Evolutionary conservation across 1,140 invertebrate species (phyloP).

Genomic region (Neodiprion fabricii): DNA sequence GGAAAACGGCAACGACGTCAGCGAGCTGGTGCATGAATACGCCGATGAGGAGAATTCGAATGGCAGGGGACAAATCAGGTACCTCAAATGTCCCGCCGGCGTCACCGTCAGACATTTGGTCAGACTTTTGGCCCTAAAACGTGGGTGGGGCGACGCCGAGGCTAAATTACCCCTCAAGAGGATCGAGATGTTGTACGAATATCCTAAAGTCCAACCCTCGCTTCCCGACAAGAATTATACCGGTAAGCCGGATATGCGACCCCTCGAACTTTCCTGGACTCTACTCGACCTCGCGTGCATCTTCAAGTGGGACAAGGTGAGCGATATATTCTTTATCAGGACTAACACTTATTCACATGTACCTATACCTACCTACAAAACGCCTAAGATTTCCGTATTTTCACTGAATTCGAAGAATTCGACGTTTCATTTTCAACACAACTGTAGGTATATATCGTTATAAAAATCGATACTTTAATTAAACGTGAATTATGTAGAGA

Average conservation of each 20-base stretch:
- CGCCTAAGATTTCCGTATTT: too few species aligned
- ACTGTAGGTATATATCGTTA: too few species aligned
- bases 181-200: conserved; percentile 49
- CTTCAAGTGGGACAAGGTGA: conserved; percentile 53
- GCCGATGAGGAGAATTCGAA: conserved; percentile 9
- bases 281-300: conserved; percentile 52
- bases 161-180: conserved; percentile 32
- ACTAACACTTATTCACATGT: too few species aligned
- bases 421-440: too few species aligned
- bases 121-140: conserved; percentile 50
- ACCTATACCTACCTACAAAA: too few species aligned
- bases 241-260: conserved; percentile 19
- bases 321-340: conserved; percentile 9
- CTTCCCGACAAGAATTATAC: background rate
- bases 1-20: too few species aligned
- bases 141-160: conserved; percentile 50
- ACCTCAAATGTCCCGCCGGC: conserved; percentile 53
- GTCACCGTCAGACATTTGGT: conserved; percentile 53
- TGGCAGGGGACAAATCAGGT: conserved; percentile 32
- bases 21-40: background rate
- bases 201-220: conserved; percentile 18
- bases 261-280: conserved; percentile 50
- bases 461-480: too few species aligned
- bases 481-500: too few species aligned
- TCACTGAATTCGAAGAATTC: too few species aligned